A percentile compares a stretch with the other conserved stretches of the same genome.
These are phyloP conservation scores for Thecophora atra DNA, from an alignment of 2,888 invertebrate genomes.

Conservation along the genomic window DNA sequence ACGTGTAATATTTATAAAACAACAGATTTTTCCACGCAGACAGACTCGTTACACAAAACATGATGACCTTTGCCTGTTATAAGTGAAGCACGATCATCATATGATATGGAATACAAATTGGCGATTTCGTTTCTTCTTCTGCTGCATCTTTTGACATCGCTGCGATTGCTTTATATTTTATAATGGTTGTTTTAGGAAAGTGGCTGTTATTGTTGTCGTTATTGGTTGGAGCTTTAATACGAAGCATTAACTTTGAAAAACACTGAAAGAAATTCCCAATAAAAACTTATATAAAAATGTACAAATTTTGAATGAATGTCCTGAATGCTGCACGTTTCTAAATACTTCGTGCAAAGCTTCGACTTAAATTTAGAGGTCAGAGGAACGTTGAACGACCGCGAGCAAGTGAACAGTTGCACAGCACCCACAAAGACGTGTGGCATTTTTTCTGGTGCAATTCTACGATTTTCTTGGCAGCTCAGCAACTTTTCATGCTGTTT, in stretches of 20 bases:
- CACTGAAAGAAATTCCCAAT: neutral
- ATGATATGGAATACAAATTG: slow-evolving; percentile 47
- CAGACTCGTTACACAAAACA: slow-evolving; percentile 35
- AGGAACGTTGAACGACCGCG: neutral
- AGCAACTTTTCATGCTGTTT: too few species aligned
- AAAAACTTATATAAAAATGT: too few species aligned
- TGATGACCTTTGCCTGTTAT: slow-evolving; percentile 55
- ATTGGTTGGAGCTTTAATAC: slow-evolving; percentile 34
- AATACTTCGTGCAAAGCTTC: neutral
- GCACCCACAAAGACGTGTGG: neutral
- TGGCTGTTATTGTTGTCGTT: slow-evolving; percentile 31
- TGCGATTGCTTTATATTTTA: slow-evolving; percentile 20
- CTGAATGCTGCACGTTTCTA: too few species aligned
- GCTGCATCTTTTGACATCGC: neutral
- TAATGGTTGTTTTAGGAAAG: slow-evolving; percentile 6
- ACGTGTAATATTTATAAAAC: neutral
- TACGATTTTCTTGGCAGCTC: too few species aligned
- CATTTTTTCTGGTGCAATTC: too few species aligned
- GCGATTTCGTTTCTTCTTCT: neutral
- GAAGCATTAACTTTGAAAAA: slow-evolving; percentile 9
- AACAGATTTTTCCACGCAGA: neutral
- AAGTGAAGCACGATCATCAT: slow-evolving; percentile 53
- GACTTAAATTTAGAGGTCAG: neutral
- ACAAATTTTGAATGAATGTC: too few species aligned
- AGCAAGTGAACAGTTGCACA: neutral